phyloP scores from a whole-genome alignment of 2,797 vertebrate species.

The Simalia tracyae region DNA sequence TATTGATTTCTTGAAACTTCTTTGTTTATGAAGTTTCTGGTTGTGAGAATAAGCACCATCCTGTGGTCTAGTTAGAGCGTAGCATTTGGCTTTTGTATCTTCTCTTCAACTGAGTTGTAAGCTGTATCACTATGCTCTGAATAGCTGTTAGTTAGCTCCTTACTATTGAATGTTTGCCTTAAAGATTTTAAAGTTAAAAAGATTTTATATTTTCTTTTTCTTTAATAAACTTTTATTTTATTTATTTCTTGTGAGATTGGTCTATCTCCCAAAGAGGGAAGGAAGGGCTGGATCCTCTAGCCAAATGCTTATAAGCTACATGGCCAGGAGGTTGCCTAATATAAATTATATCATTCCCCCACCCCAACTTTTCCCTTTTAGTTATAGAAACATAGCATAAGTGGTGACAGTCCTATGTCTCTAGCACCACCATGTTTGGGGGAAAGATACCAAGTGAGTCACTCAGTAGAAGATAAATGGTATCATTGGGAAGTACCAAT shows the following conservation, averaged over 20 bases:
- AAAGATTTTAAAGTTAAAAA: neutral
- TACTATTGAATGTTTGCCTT: neutral
- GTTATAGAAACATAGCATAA: neutral
- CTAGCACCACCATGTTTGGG: neutral
- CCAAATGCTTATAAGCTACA: neutral
- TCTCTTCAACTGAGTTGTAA: neutral
- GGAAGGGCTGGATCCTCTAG: neutral
- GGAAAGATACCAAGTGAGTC: neutral
- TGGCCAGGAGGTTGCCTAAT: neutral
- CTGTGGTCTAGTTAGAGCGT: neutral
- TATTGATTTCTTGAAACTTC: neutral
- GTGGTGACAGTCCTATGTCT: neutral
- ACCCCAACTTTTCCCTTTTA: neutral
- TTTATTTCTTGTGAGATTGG: neutral
- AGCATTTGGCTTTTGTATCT: neutral
- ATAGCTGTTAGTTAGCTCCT: neutral
- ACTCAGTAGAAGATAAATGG: neutral
- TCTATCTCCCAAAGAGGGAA: neutral
- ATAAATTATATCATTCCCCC: neutral
- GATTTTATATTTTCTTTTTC: neutral
- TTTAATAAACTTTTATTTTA: neutral
- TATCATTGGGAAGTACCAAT: neutral
- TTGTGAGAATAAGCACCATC: neutral
- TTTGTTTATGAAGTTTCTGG: neutral
- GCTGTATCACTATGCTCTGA: neutral